Percentiles rank a stretch among this genome's conserved stretches.
These are phyloP conservation scores for Acrocephalus arundinaceus DNA, from an alignment of 2,113 vertebrate genomes.

Conservation along the genomic window DNA sequence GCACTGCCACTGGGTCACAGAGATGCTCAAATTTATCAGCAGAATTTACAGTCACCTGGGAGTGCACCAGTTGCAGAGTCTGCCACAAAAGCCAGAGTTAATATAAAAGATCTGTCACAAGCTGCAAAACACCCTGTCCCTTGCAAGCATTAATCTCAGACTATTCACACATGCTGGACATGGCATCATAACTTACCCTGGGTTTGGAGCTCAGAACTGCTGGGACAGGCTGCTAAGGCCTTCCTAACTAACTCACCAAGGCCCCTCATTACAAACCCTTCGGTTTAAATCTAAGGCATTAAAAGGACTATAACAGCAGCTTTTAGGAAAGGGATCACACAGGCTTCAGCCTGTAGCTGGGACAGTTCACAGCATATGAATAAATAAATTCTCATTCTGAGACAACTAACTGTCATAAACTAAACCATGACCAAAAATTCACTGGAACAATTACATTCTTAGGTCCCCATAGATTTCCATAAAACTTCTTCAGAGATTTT, in stretches of 20 bases:
- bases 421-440: neutral
- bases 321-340: neutral
- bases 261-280: neutral
- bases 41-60: conserved; percentile 10
- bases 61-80: neutral
- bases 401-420: neutral
- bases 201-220: neutral
- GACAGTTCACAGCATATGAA: neutral
- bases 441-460: neutral
- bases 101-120: neutral
- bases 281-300: neutral
- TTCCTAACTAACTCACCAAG: neutral
- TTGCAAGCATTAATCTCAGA: neutral
- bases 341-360: neutral
- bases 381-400: neutral
- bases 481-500: neutral
- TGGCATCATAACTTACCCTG: neutral
- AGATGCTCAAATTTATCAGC: neutral
- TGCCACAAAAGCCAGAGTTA: neutral
- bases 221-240: neutral
- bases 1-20: neutral
- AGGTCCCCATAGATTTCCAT: neutral
- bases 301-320: neutral
- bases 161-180: neutral
- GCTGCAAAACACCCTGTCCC: neutral